A percentile compares a stretch with the other conserved stretches of the same genome.
Evolutionary conservation across 23 tunicate species (phyloP).

Genomic region (Ascidia mentula): DNA sequence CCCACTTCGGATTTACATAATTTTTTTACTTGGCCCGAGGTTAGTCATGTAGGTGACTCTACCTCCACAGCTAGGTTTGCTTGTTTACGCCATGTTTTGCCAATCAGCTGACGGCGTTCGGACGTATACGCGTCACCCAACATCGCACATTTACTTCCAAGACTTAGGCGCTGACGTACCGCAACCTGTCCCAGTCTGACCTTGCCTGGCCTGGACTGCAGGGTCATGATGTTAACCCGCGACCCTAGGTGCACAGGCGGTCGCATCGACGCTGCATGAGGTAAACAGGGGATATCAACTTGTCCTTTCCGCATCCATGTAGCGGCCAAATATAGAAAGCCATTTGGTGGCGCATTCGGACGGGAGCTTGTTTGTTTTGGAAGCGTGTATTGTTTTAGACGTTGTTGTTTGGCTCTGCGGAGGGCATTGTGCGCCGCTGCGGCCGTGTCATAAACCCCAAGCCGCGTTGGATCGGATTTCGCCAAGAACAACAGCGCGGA

Average conservation of each 20-base stretch:
- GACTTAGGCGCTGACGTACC: no score
- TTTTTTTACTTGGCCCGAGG: no score
- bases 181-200: slow-evolving; percentile 1
- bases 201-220: neutral
- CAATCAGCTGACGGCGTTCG: no score
- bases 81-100: no score
- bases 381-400: neutral
- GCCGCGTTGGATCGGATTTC: neutral
- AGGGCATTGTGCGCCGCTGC: neutral
- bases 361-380: neutral
- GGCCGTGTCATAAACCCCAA: slow-evolving; percentile 1
- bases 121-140: no score
- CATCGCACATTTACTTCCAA: no score
- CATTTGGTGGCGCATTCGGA: no score
- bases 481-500: neutral
- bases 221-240: neutral
- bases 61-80: no score
- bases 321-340: neutral
- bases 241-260: neutral
- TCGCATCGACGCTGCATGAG: neutral
- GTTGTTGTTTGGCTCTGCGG: neutral
- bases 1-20: no score
- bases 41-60: no score
- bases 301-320: neutral
- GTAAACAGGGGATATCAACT: neutral